A percentile compares a stretch with the other conserved stretches of the same genome.
Conservation (phyloP, 2,113 vertebrate genomes). For the Bostrychus sinensis region DNA sequence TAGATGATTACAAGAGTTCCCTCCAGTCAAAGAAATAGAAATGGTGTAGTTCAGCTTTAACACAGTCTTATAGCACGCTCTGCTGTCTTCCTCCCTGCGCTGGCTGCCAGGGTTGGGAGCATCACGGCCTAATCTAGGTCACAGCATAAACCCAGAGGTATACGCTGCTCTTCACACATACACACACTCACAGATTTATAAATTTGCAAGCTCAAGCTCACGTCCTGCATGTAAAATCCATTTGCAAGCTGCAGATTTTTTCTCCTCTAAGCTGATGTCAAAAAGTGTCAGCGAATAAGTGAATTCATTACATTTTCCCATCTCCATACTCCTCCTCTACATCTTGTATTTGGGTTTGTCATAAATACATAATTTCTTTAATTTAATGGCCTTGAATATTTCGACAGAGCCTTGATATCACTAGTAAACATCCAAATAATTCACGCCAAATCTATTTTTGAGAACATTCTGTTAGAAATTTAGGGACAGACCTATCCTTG, state of each 20-base stretch:
- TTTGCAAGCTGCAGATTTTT: constrained; percentile 11
- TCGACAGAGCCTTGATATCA: not conserved
- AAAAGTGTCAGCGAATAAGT: not conserved
- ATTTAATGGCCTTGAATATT: constrained; percentile 17
- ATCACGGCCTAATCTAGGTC: constrained; percentile 77
- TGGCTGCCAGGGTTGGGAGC: constrained; percentile 64
- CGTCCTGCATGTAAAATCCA: constrained; percentile 20
- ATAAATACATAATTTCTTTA: constrained; percentile 28
- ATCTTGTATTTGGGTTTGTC: constrained; percentile 17
- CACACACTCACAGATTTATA: constrained; percentile 22
- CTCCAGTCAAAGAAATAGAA: no score
- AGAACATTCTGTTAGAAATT: constrained; percentile 13
- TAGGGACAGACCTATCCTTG: no score
- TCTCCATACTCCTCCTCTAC: constrained; percentile 3
- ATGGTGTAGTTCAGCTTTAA: not conserved
- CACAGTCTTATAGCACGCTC: constrained; percentile 1
- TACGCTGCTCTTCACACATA: constrained; percentile 34
- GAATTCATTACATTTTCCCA: not conserved
- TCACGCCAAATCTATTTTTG: not conserved
- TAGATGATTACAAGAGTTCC: no score
- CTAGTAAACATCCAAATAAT: constrained; percentile 8
- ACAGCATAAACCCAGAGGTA: constrained; percentile 71
- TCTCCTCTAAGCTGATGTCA: not conserved
- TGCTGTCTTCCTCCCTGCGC: constrained; percentile 19
- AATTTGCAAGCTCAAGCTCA: constrained; percentile 21